A percentile compares a stretch with the other conserved stretches of the same genome.
Conservation (phyloP, 2,113 vertebrate species). For the Falcunculus frontatus region DNA sequence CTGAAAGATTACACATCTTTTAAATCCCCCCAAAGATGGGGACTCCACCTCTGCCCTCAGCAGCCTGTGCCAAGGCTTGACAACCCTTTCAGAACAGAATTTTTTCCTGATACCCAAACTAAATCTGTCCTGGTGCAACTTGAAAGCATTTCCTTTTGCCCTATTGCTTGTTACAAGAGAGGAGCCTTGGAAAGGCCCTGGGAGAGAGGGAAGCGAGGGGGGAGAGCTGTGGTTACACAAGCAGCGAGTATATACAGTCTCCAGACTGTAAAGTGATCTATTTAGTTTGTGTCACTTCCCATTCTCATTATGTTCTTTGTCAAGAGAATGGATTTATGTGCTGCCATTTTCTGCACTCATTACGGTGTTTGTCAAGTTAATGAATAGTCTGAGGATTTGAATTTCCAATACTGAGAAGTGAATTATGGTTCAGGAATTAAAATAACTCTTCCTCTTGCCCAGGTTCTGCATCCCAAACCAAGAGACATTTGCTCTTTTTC, state of each 20-base stretch:
- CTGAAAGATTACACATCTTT: rapidly evolving
- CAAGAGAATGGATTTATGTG: constrained; percentile 69
- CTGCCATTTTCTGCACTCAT: constrained; percentile 67
- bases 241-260: background rate
- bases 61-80: background rate
- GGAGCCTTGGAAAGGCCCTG: background rate
- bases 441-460: background rate
- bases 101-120: background rate
- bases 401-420: constrained; percentile 57
- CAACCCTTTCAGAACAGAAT: background rate
- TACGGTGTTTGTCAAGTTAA: constrained; percentile 75
- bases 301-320: constrained; percentile 73
- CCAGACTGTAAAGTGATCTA: constrained; percentile 57
- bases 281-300: constrained; percentile 61
- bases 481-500: background rate
- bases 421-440: constrained; percentile 58
- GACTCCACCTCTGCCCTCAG: background rate
- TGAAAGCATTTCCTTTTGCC: background rate
- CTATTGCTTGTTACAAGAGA: background rate
- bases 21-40: background rate
- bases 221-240: background rate
- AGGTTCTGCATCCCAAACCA: background rate
- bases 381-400: constrained; percentile 59
- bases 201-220: background rate
- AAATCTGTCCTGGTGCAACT: background rate